Conservation (phyloP, 2,113 vertebrate genomes). For the Coptodon bakossiorum region DNA sequence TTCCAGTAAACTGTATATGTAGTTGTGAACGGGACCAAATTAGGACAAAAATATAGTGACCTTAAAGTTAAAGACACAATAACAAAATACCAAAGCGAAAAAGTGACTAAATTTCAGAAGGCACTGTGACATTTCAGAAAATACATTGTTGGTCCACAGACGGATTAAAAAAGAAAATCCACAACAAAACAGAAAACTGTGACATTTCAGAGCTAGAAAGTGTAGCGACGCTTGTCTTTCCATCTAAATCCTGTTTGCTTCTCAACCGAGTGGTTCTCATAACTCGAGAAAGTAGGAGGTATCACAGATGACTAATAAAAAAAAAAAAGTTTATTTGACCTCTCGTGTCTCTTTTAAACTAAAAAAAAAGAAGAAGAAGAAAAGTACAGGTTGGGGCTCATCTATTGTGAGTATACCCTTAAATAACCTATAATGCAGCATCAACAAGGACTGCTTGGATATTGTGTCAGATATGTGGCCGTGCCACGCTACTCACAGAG, state of each 20-base stretch:
- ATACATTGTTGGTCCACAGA: neutral
- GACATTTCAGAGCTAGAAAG: neutral
- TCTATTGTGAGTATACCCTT: neutral
- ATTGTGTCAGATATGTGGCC: neutral
- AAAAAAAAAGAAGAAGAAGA: neutral
- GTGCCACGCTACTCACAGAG: neutral
- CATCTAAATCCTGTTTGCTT: neutral
- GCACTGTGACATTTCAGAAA: neutral
- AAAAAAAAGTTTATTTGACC: neutral
- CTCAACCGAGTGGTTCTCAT: neutral
- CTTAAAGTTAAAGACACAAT: neutral
- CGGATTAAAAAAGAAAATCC: neutral
- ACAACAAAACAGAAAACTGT: neutral
- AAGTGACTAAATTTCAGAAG: neutral
- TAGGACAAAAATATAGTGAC: neutral
- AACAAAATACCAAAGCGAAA: accelerated
- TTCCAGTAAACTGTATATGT: neutral
- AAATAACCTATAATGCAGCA: neutral
- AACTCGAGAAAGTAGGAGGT: neutral
- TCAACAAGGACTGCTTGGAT: neutral
- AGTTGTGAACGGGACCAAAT: neutral
- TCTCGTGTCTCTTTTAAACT: neutral
- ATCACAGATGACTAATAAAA: neutral
- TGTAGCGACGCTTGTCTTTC: neutral
- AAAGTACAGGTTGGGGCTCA: neutral